Evolutionary conservation across 2,888 invertebrate species (phyloP).

Genomic region (Parnassius smintheus): DNA sequence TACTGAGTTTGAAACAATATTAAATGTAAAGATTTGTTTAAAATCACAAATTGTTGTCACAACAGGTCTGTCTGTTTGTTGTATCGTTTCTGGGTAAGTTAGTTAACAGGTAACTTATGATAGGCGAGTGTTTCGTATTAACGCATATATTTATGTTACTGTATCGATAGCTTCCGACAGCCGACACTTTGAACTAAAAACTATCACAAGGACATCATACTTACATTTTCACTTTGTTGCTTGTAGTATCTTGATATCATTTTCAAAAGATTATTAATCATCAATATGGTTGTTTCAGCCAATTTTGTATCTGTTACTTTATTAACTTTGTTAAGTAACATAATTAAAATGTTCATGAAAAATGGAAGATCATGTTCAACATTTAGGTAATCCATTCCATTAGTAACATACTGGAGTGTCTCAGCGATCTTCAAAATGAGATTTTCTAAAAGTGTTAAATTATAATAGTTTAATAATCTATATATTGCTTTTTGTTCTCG

Average conservation of each 20-base stretch:
- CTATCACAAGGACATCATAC: slow-evolving; percentile 25
- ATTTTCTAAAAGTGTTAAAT: slow-evolving; percentile 10
- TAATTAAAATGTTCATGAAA: slow-evolving; percentile 42
- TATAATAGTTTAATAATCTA: no score
- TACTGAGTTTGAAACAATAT: no score
- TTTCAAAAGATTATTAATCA: slow-evolving; percentile 44
- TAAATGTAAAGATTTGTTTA: no score
- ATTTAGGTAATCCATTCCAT: slow-evolving; percentile 36
- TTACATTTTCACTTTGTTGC: slow-evolving; percentile 34
- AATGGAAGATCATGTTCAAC: slow-evolving; percentile 39
- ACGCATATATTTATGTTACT: no score
- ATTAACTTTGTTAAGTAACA: slow-evolving; percentile 38
- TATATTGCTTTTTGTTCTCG: no score
- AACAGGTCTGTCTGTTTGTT: no score
- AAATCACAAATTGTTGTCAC: no score
- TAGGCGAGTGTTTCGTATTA: no score
- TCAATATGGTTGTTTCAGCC: slow-evolving; percentile 38
- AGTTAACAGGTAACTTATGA: no score
- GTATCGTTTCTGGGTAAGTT: no score
- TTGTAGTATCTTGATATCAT: slow-evolving; percentile 35
- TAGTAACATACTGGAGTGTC: slow-evolving; percentile 34
- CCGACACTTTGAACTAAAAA: no score
- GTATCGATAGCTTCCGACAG: no score
- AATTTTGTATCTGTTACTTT: slow-evolving; percentile 31
- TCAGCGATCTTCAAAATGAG: slow-evolving; percentile 12